Percentiles rank a stretch among this genome's conserved stretches.
These are phyloP conservation scores for Tinamus major DNA, from an alignment of 2,797 vertebrate species.

Conservation along the genomic window DNA sequence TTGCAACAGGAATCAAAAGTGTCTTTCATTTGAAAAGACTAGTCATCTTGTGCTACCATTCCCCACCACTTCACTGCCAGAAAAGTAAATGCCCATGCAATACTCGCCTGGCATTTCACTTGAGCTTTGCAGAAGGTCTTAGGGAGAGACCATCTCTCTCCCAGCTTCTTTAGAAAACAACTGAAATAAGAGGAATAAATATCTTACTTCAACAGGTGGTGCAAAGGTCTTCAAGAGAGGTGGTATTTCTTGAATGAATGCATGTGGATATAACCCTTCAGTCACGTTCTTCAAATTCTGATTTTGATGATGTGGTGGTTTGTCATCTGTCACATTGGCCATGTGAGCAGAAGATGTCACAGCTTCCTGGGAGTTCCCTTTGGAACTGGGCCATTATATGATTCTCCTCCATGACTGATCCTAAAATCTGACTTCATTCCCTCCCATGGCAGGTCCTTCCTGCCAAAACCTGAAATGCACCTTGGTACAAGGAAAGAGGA, in stretches of 20 bases:
- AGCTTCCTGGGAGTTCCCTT: not conserved
- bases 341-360: not conserved
- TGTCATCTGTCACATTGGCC: rapidly evolving
- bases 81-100: not conserved
- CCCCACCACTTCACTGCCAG: not conserved
- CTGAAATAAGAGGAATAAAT: not conserved
- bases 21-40: constrained; percentile 22
- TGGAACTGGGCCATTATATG: not conserved
- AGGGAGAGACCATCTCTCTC: not conserved
- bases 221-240: not conserved
- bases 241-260: not conserved
- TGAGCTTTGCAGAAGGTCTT: not conserved
- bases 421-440: not conserved
- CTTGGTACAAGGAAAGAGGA: not conserved
- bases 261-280: not conserved
- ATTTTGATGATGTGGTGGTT: not conserved
- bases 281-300: not conserved
- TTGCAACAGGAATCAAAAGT: not conserved
- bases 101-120: constrained; percentile 31
- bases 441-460: not conserved
- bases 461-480: not conserved
- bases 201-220: not conserved
- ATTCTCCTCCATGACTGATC: not conserved
- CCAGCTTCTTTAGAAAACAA: not conserved
- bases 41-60: not conserved